Conservation (phyloP, 2,888 invertebrate genomes). For the Xylocampa areola region DNA sequence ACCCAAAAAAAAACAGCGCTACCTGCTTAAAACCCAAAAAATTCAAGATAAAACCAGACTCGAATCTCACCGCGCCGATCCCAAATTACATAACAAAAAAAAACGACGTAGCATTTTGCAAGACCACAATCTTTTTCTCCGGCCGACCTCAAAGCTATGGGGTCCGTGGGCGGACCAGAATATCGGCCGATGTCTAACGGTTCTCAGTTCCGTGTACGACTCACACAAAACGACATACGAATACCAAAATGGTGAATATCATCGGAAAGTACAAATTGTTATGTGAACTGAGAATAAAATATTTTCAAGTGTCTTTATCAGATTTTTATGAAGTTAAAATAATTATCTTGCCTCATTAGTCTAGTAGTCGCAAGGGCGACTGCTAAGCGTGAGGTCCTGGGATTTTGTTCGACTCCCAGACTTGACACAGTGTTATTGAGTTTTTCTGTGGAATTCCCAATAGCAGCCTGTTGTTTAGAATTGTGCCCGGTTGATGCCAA, state of each 20-base stretch:
- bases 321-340: not conserved
- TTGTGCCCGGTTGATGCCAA: no score
- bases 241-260: constrained; percentile 40
- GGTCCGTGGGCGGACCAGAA: constrained; percentile 67
- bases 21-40: constrained; percentile 6
- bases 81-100: constrained; percentile 42
- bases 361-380: no score
- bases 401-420: no score
- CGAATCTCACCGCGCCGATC: constrained; percentile 6
- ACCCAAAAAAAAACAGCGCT: not conserved
- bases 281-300: not conserved
- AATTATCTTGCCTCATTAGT: no score
- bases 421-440: no score
- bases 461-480: no score
- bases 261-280: constrained; percentile 5
- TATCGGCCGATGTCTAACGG: constrained; percentile 59
- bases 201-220: constrained; percentile 50
- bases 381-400: no score
- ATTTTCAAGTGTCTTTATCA: not conserved
- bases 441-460: no score
- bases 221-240: constrained; percentile 44
- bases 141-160: constrained; percentile 49
- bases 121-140: constrained; percentile 33
- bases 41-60: not conserved
- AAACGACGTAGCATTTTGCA: constrained; percentile 48